Evolutionary conservation across 2,888 invertebrate species (phyloP).

Genomic region (Drosophila nr. perissopoda): DNA sequence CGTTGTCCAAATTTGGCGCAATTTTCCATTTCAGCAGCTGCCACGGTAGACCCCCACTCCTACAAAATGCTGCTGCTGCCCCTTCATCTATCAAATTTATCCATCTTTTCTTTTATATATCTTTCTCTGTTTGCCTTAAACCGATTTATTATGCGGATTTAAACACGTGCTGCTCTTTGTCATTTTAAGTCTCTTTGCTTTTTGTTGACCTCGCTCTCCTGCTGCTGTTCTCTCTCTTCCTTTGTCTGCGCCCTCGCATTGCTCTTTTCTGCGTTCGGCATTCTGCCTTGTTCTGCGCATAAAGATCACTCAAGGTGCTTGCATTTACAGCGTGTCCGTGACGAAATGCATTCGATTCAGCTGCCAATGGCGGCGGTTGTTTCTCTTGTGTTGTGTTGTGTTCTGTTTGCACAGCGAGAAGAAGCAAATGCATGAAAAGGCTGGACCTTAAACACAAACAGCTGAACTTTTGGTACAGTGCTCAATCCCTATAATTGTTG

Average conservation of each 20-base stretch:
- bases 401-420: conserved; percentile 24
- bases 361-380: conserved; percentile 40
- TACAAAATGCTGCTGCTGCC: background rate
- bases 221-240: background rate
- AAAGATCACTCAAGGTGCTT: conserved; percentile 55
- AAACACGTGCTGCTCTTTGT: conserved; percentile 58
- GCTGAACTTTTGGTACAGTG: conserved; percentile 17
- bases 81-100: background rate
- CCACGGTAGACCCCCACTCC: background rate
- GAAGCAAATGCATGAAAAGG: conserved; percentile 21
- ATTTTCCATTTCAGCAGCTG: conserved; percentile 50
- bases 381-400: background rate
- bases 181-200: conserved; percentile 36
- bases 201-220: conserved; percentile 10
- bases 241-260: conserved; percentile 13
- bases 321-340: conserved; percentile 50
- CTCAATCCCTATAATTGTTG: background rate
- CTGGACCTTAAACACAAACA: conserved; percentile 27
- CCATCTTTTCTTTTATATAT: background rate
- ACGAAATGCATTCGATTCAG: conserved; percentile 65
- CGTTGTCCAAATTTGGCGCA: conserved; percentile 52
- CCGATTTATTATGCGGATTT: conserved; percentile 47
- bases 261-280: conserved; percentile 9
- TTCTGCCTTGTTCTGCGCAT: conserved; percentile 13
- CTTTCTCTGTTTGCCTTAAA: conserved; percentile 20